Conservation (phyloP, 1,140 invertebrate genomes). For the Pteromalus puparum region DNA sequence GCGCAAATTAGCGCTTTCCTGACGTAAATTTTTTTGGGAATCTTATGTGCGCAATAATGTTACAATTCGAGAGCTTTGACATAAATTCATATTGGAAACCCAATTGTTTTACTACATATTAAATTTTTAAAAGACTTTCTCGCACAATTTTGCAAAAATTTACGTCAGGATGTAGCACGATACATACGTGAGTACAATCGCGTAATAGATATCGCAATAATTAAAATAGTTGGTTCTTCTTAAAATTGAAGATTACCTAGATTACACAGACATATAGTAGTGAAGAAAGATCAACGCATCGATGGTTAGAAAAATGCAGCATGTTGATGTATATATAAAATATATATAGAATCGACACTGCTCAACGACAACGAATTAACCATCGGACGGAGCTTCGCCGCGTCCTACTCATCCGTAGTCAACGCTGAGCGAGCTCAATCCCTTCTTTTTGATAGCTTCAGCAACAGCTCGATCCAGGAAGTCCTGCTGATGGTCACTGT, state of each 20-base stretch:
- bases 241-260: slow-evolving; percentile 38
- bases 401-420: slow-evolving; percentile 70
- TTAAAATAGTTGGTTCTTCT: slow-evolving; percentile 37
- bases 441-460: slow-evolving; percentile 83
- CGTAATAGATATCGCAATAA: background rate
- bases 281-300: slow-evolving; percentile 33
- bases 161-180: slow-evolving; percentile 24
- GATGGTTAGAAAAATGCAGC: slow-evolving; percentile 40
- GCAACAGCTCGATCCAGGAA: slow-evolving; percentile 82
- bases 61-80: background rate
- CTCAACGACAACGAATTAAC: slow-evolving; percentile 38
- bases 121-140: slow-evolving; percentile 18
- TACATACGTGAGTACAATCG: slow-evolving; percentile 15
- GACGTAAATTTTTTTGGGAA: slow-evolving; percentile 26
- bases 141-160: slow-evolving; percentile 31
- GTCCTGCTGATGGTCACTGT: slow-evolving; percentile 72
- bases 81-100: background rate
- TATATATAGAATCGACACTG: background rate
- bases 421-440: slow-evolving; percentile 77
- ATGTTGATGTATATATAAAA: slow-evolving; percentile 37
- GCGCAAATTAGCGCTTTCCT: slow-evolving; percentile 32
- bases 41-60: background rate
- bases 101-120: background rate
- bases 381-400: background rate
- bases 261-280: slow-evolving; percentile 26